A percentile compares a stretch with the other conserved stretches of the same genome.
These are phyloP conservation scores for Tachypleus tridentatus DNA, from an alignment of 1,140 invertebrate species.

Conservation along the genomic window DNA sequence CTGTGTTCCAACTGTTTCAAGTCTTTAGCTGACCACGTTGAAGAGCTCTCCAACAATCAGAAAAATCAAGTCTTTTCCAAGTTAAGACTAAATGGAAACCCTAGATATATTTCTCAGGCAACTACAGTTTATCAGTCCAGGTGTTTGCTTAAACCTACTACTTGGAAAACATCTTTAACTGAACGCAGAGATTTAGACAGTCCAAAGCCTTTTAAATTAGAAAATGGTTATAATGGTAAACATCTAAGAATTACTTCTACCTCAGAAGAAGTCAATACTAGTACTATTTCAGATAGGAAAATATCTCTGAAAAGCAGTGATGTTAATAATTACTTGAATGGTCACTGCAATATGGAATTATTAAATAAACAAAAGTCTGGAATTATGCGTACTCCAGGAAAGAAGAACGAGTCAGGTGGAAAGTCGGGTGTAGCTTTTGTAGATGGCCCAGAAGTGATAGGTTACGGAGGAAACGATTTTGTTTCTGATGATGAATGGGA, in stretches of 20 bases:
- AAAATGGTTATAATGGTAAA: background rate
- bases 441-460: constrained; percentile 61
- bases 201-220: background rate
- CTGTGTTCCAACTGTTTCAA: constrained; percentile 90
- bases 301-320: background rate
- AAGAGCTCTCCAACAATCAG: constrained; percentile 10
- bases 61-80: background rate
- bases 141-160: background rate
- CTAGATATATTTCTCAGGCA: constrained; percentile 15
- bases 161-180: background rate
- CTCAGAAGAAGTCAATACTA: constrained; percentile 28
- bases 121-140: constrained; percentile 13
- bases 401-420: background rate
- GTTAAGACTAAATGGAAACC: constrained; percentile 1
- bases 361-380: background rate
- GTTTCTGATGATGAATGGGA: constrained; percentile 30
- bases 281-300: background rate
- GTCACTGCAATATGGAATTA: background rate
- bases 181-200: background rate
- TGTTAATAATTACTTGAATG: background rate
- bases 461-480: constrained; percentile 69
- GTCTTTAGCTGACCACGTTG: constrained; percentile 61
- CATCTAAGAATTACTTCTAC: background rate
- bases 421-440: constrained; percentile 49
- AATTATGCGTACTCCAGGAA: background rate